Base-by-base conservation (phyloP, 2,888 invertebrate species). In the Ernsta delagoae region DNA sequence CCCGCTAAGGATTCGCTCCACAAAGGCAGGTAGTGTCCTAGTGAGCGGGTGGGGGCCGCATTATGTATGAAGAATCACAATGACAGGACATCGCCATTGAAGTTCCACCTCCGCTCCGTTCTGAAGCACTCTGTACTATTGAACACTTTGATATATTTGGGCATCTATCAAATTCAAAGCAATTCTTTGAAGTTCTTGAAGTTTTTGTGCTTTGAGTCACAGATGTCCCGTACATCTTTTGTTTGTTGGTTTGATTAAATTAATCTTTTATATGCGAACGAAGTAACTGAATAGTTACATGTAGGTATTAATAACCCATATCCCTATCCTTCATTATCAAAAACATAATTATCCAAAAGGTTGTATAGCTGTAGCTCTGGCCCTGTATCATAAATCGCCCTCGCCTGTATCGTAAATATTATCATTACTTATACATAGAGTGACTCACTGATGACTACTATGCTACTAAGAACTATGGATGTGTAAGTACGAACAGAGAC, bases 21-120 rank as follows among this genome's bases (percentile, higher is more conserved):
- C 79, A 79, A 84, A 78, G 79, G 76, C 82, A 82, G 81, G 83
- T 79, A 82, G 78, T 65, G 69, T 72, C 71, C 53, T 16, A 61
- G 54, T 31, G 67, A 43, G 71, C 73, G 71, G 70, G 74, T 63
- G 67, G 71, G 70, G 69, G 56, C 67, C 72, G 34, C 66, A 74
- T 78, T 77, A 77, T 77, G 74, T 60, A 54, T 66, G 71, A 70
- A 70, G 73, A 70, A 75, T 74, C 73, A 72, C 73, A 75, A 75
- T 75, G 72, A 73, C 67, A 71, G 75, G 73, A 72, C 70, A 71
- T 62, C 68, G 72, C 78, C 67, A 76, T 78, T 77, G 72, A 77
- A 70, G 60, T n/a, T 72, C 71, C 72, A 68, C 65, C 70, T 70
- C 63, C 71, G 70, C 67, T 70, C 71, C 71, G 1, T 53, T 63